Conservation (phyloP, 1,140 invertebrate genomes). For the Lethrus apterus region DNA sequence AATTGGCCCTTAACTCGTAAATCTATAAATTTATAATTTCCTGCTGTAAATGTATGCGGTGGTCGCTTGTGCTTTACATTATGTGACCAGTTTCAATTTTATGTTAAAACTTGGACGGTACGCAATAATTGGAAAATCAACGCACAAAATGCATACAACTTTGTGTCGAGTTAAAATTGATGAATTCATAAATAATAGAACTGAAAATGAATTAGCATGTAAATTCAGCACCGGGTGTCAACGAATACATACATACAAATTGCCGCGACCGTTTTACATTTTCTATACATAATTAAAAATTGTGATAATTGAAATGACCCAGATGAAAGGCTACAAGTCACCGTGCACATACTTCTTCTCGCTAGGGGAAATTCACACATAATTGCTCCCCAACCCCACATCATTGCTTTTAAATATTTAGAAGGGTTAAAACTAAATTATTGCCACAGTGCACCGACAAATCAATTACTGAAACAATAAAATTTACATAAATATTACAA, state of each 20-base stretch:
- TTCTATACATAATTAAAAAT: conserved; percentile 12
- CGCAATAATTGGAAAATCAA: conserved; percentile 7
- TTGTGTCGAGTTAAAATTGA: neutral
- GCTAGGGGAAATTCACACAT: neutral
- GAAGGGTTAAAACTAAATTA: conserved; percentile 12
- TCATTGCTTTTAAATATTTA: conserved; percentile 1
- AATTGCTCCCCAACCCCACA: neutral
- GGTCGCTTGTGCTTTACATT: neutral
- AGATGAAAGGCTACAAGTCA: neutral
- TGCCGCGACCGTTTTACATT: conserved; percentile 3
- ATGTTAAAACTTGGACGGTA: conserved; percentile 11
- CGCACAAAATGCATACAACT: neutral
- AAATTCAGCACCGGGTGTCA: conserved; percentile 9
- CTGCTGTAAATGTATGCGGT: conserved; percentile 18
- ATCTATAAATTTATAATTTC: conserved; percentile 35
- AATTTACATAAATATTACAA: conserved; percentile 15
- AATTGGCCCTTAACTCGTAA: conserved; percentile 35
- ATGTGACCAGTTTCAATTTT: conserved; percentile 9
- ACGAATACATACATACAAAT: conserved; percentile 2
- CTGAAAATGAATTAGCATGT: conserved; percentile 15
- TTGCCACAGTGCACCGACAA: conserved; percentile 5
- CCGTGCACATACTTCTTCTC: neutral
- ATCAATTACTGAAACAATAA: conserved; percentile 12
- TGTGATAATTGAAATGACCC: conserved; percentile 14
- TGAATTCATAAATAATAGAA: conserved; percentile 15